Conservation (phyloP, 2,113 vertebrate species). For the Chionis minor region DNA sequence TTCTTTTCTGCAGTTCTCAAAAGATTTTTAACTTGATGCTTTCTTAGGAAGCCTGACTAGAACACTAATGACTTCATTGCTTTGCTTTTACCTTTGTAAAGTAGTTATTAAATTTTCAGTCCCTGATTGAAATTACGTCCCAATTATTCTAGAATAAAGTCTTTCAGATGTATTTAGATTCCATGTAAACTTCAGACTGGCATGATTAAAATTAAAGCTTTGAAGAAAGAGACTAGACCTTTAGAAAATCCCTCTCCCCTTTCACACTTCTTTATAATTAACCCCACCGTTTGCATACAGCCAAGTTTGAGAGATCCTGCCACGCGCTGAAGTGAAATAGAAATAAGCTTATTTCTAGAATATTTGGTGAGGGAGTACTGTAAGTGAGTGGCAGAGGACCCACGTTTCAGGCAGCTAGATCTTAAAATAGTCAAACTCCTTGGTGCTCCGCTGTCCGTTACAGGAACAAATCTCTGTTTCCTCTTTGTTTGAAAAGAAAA, state of each 20-base stretch:
- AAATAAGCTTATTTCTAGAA: background rate
- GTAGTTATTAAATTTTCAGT: slow-evolving; percentile 45
- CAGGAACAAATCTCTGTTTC: background rate
- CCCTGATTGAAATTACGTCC: slow-evolving; percentile 45
- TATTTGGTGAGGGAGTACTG: background rate
- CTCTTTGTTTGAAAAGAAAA: background rate
- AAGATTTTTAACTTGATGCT: background rate
- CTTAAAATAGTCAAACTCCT: background rate
- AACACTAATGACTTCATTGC: slow-evolving; percentile 36
- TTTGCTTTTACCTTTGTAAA: slow-evolving; percentile 50
- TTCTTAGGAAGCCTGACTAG: slow-evolving; percentile 6
- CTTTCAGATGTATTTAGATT: slow-evolving; percentile 47
- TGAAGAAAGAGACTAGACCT: slow-evolving; percentile 29
- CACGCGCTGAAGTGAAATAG: background rate
- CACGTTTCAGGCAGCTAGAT: background rate
- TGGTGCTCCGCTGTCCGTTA: background rate
- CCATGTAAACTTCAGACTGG: slow-evolving; percentile 31
- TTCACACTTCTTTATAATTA: slow-evolving; percentile 44
- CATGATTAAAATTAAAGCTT: slow-evolving; percentile 37
- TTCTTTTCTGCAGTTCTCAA: background rate
- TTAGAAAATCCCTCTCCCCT: slow-evolving; percentile 20
- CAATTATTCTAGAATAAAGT: slow-evolving; percentile 50
- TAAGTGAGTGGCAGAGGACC: background rate
- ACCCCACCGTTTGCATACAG: background rate
- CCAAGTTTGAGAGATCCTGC: background rate